phyloP scores from a whole-genome alignment of 1,140 invertebrate species.

The Galleria mellonella region DNA sequence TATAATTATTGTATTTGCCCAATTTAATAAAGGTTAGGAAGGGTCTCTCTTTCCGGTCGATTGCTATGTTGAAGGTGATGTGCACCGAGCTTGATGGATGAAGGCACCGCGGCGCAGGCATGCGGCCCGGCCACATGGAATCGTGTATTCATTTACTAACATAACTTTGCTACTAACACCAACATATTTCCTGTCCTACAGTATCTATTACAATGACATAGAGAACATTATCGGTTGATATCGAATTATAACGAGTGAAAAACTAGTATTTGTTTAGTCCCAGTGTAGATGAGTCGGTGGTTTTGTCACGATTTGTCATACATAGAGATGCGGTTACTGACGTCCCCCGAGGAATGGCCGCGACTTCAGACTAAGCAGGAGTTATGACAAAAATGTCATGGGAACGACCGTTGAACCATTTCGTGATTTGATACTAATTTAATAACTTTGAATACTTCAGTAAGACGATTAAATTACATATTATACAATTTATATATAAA shows the following conservation, averaged over 20 bases:
- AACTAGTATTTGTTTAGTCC: conserved; percentile 5
- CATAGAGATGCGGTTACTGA: conserved; percentile 50
- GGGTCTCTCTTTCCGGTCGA: conserved; percentile 54
- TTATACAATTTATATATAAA: too few species aligned
- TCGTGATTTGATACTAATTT: conserved; percentile 32
- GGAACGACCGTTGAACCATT: conserved; percentile 32
- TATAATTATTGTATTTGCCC: conserved; percentile 13
- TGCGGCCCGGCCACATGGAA: conserved; percentile 50
- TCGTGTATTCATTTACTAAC: conserved; percentile 28
- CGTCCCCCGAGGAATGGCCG: conserved; percentile 24
- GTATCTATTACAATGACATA: not conserved
- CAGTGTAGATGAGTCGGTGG: conserved; percentile 61
- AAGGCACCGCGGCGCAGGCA: conserved; percentile 46
- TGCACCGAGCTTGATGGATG: conserved; percentile 67
- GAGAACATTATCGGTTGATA: not conserved
- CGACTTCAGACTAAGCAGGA: conserved; percentile 33
- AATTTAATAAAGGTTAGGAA: conserved; percentile 23
- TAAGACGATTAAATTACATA: not conserved
- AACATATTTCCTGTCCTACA: not conserved
- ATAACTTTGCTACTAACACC: conserved; percentile 14
- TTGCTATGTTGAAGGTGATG: conserved; percentile 61
- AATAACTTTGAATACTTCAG: conserved; percentile 12
- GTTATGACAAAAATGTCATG: conserved; percentile 57
- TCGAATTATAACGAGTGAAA: not conserved
- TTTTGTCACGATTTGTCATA: conserved; percentile 71